These are phyloP conservation scores for Lasioglossum morio DNA, from an alignment of 2,888 invertebrate genomes.

Conservation along the genomic window DNA sequence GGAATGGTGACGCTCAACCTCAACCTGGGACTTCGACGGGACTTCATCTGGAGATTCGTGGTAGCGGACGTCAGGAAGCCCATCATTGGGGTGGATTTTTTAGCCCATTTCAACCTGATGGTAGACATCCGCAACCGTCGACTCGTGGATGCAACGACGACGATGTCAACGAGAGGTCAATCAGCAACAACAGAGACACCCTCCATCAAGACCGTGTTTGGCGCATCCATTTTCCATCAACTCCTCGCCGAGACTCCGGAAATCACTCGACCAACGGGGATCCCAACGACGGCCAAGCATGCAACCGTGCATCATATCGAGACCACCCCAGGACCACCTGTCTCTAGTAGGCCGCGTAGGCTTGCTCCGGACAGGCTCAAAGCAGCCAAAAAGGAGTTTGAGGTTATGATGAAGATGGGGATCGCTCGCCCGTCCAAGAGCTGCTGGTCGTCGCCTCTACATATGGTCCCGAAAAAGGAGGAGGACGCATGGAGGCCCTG, in stretches of 20 bases:
- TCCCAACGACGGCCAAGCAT: too few relatives aligned
- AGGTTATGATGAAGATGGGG: background rate
- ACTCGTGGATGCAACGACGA: background rate
- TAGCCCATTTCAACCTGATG: background rate
- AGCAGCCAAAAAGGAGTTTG: background rate
- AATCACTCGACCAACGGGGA: background rate
- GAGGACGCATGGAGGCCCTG: background rate
- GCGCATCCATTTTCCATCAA: background rate
- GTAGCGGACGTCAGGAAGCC: background rate
- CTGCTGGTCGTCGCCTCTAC: background rate
- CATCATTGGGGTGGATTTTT: background rate
- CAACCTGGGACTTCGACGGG: fast-evolving
- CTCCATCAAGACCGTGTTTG: background rate
- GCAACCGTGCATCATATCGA: background rate
- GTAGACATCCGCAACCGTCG: background rate
- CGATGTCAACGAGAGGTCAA: too few relatives aligned
- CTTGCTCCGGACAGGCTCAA: background rate
- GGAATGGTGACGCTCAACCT: background rate
- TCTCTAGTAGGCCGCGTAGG: background rate
- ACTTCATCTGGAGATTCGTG: background rate
- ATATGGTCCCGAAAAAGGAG: background rate
- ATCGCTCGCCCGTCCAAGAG: background rate
- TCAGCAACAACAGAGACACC: too few relatives aligned
- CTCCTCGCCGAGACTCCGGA: background rate
- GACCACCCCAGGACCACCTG: background rate